Evolutionary conservation across 2,797 vertebrate species (phyloP), one percentile per base, ranked within the genome.

Genomic region (Eptatretus atami): DNA sequence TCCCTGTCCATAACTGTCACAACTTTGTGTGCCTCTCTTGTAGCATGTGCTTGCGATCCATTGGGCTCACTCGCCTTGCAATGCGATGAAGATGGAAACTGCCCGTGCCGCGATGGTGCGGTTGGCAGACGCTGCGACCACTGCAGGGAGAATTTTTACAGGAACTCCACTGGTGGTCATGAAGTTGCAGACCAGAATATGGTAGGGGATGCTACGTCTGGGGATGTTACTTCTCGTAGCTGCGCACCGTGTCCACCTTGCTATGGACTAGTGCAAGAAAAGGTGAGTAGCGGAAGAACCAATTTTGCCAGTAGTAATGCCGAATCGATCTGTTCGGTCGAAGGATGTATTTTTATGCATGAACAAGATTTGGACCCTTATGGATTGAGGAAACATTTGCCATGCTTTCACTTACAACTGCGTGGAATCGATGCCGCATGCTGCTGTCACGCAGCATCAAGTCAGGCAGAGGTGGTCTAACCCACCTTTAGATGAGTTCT

Each of bases 101-200:
- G 90, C 0, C 77, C 79, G 64, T 98, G 90, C 70, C 81, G 74
- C 14, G 77, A 83, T 2, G 90, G 90, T 53, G 95, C 94, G 0
- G 81, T 95, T 13, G 90, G 90, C 1, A 72, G 64, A 60, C 85
- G 85, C 52, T 98, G 87, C 0, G 81, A 95, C 73, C 88, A 93
- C 71, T 98, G 90, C 2, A 86, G 95, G 70, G 90, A 98, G 72
- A 96, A 95, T 68, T 98, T 87, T 70, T 98, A 93, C 78, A 90
- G 93, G 74, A 98, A 98, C 72, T 83, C 86, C 65, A 81, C 87
- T 0, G 77, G 31, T 44, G 31, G 31, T 44, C 31, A 44, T 8
- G 6, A 44, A 44, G 31, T 44, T 44, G 6, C 31, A 44, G 31
- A 44, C 31, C 31, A 44, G 31, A 44, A 44, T 44, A 44, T 44